phyloP scores from a whole-genome alignment of 2,113 vertebrate species.

The Ranitomeya imitator region DNA sequence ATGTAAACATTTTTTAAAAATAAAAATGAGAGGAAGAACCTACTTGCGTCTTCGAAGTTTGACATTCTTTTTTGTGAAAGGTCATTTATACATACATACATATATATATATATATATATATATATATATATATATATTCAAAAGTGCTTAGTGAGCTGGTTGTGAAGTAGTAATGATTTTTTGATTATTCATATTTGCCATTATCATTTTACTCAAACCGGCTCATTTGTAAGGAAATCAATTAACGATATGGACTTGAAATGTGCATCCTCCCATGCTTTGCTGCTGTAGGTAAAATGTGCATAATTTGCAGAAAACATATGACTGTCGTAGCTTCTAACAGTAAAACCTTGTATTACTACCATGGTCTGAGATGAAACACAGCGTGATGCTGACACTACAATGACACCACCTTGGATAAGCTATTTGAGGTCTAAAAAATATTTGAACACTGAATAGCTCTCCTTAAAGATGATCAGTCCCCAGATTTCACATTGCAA shows the following conservation, averaged over 20 bases:
- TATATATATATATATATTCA: background rate
- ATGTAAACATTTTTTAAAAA: constrained; percentile 1
- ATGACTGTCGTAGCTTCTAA: background rate
- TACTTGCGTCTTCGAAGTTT: too few species aligned
- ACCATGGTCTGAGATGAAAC: background rate
- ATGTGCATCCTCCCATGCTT: background rate
- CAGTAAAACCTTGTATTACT: background rate
- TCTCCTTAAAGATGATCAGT: too few species aligned
- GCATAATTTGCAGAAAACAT: background rate
- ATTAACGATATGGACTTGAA: background rate
- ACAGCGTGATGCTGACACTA: background rate
- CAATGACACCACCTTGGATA: background rate
- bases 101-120: too few species aligned
- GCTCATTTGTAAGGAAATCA: background rate
- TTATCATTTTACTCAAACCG: background rate
- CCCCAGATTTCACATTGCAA: too few species aligned
- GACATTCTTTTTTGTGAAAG: background rate
- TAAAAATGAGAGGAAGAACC: background rate
- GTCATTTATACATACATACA: background rate
- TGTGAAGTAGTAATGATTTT: background rate
- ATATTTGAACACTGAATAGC: background rate
- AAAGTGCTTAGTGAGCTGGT: background rate
- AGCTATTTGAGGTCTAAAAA: background rate
- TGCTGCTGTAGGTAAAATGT: background rate
- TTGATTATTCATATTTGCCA: background rate